Conservation (phyloP, 2,113 vertebrate species). For the Bettongia penicillata region DNA sequence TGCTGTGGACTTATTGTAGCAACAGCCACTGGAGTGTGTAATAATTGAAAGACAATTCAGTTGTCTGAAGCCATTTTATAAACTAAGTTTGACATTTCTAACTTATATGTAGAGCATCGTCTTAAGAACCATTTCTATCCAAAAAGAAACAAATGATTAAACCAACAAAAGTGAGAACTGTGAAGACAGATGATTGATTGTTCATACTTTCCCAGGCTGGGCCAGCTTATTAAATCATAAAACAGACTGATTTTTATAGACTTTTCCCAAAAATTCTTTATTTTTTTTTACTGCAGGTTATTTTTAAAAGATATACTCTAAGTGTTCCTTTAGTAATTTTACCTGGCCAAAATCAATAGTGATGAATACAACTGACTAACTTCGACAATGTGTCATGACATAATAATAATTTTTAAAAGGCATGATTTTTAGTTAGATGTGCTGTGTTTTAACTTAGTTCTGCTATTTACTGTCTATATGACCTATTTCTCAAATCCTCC, state of each 20-base stretch:
- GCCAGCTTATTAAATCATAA: not conserved
- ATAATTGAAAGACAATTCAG: slow-evolving; percentile 13
- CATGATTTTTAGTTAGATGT: not conserved
- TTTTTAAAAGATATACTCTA: not conserved
- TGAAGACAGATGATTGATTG: not conserved
- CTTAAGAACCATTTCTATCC: not conserved
- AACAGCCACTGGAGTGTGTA: not conserved
- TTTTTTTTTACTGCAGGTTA: not conserved
- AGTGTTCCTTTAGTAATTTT: not conserved
- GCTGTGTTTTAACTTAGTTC: not conserved
- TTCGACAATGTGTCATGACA: not conserved
- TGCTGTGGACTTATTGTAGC: not conserved
- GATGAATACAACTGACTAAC: not conserved
- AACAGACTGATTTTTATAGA: not conserved
- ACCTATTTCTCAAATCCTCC: not conserved
- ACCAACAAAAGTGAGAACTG: not conserved
- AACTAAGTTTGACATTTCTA: not conserved
- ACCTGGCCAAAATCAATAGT: not conserved
- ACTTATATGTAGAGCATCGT: not conserved
- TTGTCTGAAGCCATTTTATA: not conserved
- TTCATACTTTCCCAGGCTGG: not conserved
- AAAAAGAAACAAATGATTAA: slow-evolving; percentile 7
- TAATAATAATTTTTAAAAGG: not conserved
- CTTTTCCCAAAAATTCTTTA: not conserved
- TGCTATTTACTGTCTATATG: not conserved